These are phyloP conservation scores for Pangasius larnaudii DNA, from an alignment of 2,797 vertebrate genomes.

Conservation along the genomic window DNA sequence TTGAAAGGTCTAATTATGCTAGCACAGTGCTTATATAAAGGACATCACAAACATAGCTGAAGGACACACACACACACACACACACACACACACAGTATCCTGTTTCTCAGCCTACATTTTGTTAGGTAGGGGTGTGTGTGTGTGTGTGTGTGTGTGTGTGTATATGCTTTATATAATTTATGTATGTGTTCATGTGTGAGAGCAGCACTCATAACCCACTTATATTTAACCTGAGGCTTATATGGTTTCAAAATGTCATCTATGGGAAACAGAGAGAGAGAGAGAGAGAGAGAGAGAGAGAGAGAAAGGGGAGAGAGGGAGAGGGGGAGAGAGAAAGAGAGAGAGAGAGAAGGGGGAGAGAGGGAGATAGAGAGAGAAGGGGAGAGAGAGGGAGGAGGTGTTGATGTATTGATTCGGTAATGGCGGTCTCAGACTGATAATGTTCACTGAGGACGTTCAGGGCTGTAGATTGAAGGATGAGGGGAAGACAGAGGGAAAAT, in stretches of 20 bases:
- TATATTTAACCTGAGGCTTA: conserved; percentile 1
- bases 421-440: conserved; percentile 20
- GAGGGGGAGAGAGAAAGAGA: background rate
- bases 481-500: conserved; percentile 7
- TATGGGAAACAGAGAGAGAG: background rate
- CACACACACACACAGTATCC: background rate
- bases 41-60: conserved; percentile 8
- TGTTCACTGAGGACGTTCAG: conserved; percentile 5
- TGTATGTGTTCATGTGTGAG: conserved; percentile 10
- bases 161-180: conserved; percentile 1
- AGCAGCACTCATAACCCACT: conserved; percentile 18
- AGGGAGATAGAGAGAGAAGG: background rate
- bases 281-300: background rate
- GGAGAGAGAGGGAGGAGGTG: background rate
- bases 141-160: background rate
- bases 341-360: background rate
- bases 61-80: conserved; percentile 21
- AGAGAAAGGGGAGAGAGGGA: background rate
- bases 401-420: conserved; percentile 26
- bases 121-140: background rate
- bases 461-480: conserved; percentile 31
- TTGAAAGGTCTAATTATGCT: conserved; percentile 14
- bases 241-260: conserved; percentile 9
- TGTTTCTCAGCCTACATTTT: background rate
- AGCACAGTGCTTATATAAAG: conserved; percentile 1